These are phyloP conservation scores for Dipodomys ordii DNA, from an alignment of 2,113 vertebrate species.

Conservation along the genomic window DNA sequence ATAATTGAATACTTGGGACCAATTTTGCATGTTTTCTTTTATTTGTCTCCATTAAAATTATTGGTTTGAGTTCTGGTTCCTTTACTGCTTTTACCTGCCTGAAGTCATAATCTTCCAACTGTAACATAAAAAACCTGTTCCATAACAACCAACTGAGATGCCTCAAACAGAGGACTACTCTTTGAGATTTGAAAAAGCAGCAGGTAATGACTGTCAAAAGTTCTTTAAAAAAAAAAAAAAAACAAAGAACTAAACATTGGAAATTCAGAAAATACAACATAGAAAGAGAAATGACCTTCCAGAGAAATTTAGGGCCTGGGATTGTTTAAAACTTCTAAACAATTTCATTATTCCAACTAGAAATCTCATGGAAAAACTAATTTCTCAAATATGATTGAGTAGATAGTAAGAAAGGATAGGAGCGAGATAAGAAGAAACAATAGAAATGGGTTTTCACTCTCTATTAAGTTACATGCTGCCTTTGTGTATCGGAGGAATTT, in stretches of 20 bases:
- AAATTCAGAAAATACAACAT: slow-evolving; percentile 64
- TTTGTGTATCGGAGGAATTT: not conserved
- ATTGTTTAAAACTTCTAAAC: slow-evolving; percentile 61
- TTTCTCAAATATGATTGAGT: slow-evolving; percentile 47
- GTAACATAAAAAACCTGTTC: slow-evolving; percentile 68
- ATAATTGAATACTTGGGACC: slow-evolving; percentile 57
- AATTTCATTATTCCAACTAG: slow-evolving; percentile 35
- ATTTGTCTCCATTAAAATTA: slow-evolving; percentile 56
- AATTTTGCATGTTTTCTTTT: slow-evolving; percentile 48
- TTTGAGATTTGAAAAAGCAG: slow-evolving; percentile 77
- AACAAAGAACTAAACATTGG: slow-evolving; percentile 60
- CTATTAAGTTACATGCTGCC: not conserved
- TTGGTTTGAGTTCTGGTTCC: slow-evolving; percentile 56
- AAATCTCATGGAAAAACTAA: slow-evolving; percentile 30
- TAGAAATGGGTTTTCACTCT: slow-evolving; percentile 44
- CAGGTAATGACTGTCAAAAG: slow-evolving; percentile 66
- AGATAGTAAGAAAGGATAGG: slow-evolving; percentile 2
- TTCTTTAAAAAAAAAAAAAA: slow-evolving; percentile 16
- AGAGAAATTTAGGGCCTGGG: slow-evolving; percentile 35
- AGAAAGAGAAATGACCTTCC: slow-evolving; percentile 66
- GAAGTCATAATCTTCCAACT: slow-evolving; percentile 72
- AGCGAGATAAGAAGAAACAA: slow-evolving; percentile 36
- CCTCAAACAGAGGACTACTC: slow-evolving; percentile 71
- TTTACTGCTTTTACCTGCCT: slow-evolving; percentile 66
- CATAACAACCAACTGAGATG: slow-evolving; percentile 62